Percentiles rank a stretch among this genome's conserved stretches.
These are phyloP conservation scores for Thunnus thynnus DNA, from an alignment of 2,113 vertebrate species.

Conservation along the genomic window DNA sequence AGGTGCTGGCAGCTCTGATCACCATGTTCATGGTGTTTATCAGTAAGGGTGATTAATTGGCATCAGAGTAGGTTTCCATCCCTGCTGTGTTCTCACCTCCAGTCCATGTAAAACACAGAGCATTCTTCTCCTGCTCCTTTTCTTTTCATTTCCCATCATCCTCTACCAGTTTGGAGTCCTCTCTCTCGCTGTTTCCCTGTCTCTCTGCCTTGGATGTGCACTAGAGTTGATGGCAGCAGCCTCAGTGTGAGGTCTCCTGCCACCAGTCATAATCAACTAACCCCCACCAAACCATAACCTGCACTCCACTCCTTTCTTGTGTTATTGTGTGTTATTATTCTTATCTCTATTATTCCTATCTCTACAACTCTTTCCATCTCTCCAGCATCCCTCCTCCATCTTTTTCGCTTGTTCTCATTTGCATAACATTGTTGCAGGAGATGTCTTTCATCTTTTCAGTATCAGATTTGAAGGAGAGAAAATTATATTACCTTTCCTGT, in stretches of 20 bases:
- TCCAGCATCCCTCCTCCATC: neutral
- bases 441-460: slow-evolving; percentile 55
- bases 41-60: slow-evolving; percentile 13
- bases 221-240: slow-evolving; percentile 50
- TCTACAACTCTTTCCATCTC: neutral
- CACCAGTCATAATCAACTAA: slow-evolving; percentile 14
- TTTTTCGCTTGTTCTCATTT: slow-evolving; percentile 42
- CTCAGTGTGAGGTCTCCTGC: slow-evolving; percentile 34
- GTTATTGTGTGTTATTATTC: slow-evolving; percentile 4
- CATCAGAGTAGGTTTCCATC: neutral
- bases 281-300: slow-evolving; percentile 4
- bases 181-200: neutral
- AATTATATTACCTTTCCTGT: slow-evolving; percentile 38
- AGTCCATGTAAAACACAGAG: neutral
- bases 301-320: slow-evolving; percentile 14
- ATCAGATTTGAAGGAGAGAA: slow-evolving; percentile 49
- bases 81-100: neutral
- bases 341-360: slow-evolving; percentile 17
- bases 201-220: slow-evolving; percentile 40
- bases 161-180: too few species aligned
- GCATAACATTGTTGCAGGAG: slow-evolving; percentile 42
- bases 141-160: too few species aligned
- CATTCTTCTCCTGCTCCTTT: too few species aligned
- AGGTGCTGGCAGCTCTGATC: neutral
- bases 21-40: slow-evolving; percentile 5